These are phyloP conservation scores for Heliconius ismenius DNA, from an alignment of 2,888 invertebrate genomes.

Conservation along the genomic window DNA sequence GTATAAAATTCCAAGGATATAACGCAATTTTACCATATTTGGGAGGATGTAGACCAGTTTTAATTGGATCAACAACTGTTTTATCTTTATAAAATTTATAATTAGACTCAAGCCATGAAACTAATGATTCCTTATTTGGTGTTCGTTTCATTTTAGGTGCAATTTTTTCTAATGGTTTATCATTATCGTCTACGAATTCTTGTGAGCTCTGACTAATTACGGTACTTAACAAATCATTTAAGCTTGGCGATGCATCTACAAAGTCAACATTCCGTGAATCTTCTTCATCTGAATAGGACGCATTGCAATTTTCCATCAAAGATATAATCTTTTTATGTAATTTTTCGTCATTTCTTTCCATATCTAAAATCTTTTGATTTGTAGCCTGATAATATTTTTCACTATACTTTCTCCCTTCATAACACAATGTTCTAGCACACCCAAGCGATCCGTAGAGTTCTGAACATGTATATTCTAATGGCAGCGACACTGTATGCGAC, in stretches of 20 bases:
- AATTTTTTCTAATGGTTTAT: not conserved
- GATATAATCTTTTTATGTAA: slow-evolving; percentile 57
- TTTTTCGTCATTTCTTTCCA: slow-evolving; percentile 65
- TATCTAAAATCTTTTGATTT: slow-evolving; percentile 60
- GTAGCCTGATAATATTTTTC: slow-evolving; percentile 59
- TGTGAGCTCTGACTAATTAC: slow-evolving; percentile 24
- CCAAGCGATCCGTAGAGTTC: slow-evolving; percentile 19
- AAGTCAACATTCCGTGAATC: slow-evolving; percentile 31
- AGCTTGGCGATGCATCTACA: slow-evolving; percentile 22
- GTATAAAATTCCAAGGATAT: slow-evolving; percentile 69
- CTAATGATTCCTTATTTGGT: slow-evolving; percentile 55
- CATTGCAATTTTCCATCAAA: slow-evolving; percentile 32
- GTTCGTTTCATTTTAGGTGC: slow-evolving; percentile 38
- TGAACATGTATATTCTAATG: not conserved
- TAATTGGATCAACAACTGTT: slow-evolving; percentile 52
- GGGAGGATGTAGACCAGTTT: slow-evolving; percentile 59
- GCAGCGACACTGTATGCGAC: not conserved
- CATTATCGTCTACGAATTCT: not conserved
- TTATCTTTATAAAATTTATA: slow-evolving; percentile 65
- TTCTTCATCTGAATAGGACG: slow-evolving; percentile 20
- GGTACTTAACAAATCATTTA: slow-evolving; percentile 33
- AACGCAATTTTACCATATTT: slow-evolving; percentile 58
- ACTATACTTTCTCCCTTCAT: slow-evolving; percentile 58
- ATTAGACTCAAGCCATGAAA: slow-evolving; percentile 65
- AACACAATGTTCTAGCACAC: slow-evolving; percentile 59